These are phyloP conservation scores for Tragelaphus buxtoni DNA, from an alignment of 2,113 vertebrate genomes.

Conservation along the genomic window DNA sequence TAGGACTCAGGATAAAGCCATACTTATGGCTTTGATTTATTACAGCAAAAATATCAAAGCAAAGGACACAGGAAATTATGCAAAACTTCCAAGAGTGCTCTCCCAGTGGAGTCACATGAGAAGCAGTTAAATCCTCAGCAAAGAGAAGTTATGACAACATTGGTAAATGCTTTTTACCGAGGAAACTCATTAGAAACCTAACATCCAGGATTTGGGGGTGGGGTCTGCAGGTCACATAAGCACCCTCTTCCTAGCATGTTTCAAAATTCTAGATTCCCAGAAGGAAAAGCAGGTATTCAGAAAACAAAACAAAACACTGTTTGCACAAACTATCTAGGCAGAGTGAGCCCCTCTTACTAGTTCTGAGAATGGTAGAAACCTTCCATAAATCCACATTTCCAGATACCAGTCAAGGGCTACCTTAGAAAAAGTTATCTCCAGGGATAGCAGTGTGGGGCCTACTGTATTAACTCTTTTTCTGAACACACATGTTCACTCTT, in stretches of 20 bases:
- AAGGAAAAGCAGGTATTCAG: not conserved
- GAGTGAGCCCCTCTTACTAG: not conserved
- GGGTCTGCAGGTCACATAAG: not conserved
- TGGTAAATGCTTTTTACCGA: not conserved
- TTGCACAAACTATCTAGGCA: not conserved
- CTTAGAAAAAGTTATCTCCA: not conserved
- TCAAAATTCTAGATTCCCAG: not conserved
- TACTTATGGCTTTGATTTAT: not conserved
- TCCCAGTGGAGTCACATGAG: not conserved
- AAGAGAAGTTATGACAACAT: not conserved
- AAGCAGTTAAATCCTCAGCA: not conserved
- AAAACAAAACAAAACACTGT: not conserved
- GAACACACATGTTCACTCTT: not conserved
- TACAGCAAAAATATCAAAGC: not conserved
- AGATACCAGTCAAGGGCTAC: not conserved
- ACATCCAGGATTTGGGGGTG: not conserved
- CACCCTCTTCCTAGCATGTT: not conserved
- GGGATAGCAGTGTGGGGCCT: not conserved
- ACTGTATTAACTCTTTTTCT: not conserved
- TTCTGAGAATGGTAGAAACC: not conserved
- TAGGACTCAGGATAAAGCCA: not conserved
- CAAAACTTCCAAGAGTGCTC: not conserved
- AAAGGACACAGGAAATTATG: not conserved
- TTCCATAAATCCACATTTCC: not conserved
- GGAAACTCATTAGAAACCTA: not conserved